These are phyloP conservation scores for Porites cylindrica DNA, from an alignment of 92 coral and sea anemone species.

Conservation along the genomic window DNA sequence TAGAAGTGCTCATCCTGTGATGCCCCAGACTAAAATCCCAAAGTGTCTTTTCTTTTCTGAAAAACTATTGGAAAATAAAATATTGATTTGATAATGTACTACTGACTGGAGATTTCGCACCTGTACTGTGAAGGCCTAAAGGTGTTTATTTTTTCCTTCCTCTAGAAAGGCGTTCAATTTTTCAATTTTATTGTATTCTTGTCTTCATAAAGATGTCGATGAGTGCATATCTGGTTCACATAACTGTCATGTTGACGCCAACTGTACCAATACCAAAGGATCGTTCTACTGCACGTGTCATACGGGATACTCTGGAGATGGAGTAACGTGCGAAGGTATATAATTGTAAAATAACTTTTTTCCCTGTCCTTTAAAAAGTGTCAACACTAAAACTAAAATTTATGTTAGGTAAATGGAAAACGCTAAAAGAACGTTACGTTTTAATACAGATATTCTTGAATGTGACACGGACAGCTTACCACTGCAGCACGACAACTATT, in stretches of 20 bases:
- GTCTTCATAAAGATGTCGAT: conserved; percentile 34
- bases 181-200: not conserved
- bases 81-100: too few species aligned
- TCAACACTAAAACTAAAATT: not conserved
- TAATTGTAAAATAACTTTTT: not conserved
- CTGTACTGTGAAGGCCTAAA: too few species aligned
- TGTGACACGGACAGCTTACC: conserved; percentile 41
- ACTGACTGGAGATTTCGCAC: too few species aligned
- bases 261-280: conserved; percentile 90
- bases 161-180: too few species aligned
- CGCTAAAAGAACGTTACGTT: not conserved
- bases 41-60: too few species aligned
- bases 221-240: conserved; percentile 51
- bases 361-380: not conserved
- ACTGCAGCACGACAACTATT: conserved; percentile 35
- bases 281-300: conserved; percentile 91
- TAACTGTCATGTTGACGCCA: conserved; percentile 90
- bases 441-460: conserved; percentile 59
- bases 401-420: too few species aligned
- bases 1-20: too few species aligned
- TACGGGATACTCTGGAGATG: conserved; percentile 89
- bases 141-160: too few species aligned
- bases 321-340: conserved; percentile 77
- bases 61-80: too few species aligned
- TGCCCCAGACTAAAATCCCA: too few species aligned